These are phyloP conservation scores for Tetropium fuscum DNA, from an alignment of 2,888 invertebrate genomes.

Conservation along the genomic window DNA sequence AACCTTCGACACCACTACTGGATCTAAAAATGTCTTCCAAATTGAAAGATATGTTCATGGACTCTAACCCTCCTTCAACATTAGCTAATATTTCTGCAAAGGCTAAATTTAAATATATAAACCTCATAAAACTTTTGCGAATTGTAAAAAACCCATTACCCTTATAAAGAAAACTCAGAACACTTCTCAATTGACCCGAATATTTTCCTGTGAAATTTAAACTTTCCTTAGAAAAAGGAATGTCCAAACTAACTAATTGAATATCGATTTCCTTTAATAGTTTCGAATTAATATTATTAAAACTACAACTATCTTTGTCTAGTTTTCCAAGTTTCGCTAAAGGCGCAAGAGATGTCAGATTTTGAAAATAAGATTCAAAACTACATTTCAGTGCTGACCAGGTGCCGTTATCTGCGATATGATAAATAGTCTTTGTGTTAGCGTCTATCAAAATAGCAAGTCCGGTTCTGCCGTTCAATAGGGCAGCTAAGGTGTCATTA, in stretches of 20 bases:
- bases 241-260: slow-evolving; percentile 4
- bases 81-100: slow-evolving; percentile 11
- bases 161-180: slow-evolving; percentile 16
- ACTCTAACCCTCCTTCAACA: neutral
- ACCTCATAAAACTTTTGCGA: slow-evolving; percentile 1
- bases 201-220: neutral
- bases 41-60: slow-evolving; percentile 3
- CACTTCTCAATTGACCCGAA: neutral
- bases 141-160: slow-evolving; percentile 22
- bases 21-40: slow-evolving; percentile 11
- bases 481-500: neutral
- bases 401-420: neutral
- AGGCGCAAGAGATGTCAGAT: slow-evolving; percentile 2
- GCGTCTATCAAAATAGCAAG: neutral
- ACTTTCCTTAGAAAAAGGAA: neutral
- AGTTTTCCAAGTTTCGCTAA: slow-evolving; percentile 19
- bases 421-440: neutral
- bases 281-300: neutral
- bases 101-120: slow-evolving; percentile 17
- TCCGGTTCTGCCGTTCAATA: slow-evolving; percentile 27
- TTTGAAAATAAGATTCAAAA: slow-evolving; percentile 24
- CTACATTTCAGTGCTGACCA: neutral
- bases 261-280: neutral
- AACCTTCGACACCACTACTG: slow-evolving; percentile 20
- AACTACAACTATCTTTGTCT: slow-evolving; percentile 7